These are phyloP conservation scores for Paguma larvata DNA, from an alignment of 2,797 vertebrate genomes.

Conservation along the genomic window DNA sequence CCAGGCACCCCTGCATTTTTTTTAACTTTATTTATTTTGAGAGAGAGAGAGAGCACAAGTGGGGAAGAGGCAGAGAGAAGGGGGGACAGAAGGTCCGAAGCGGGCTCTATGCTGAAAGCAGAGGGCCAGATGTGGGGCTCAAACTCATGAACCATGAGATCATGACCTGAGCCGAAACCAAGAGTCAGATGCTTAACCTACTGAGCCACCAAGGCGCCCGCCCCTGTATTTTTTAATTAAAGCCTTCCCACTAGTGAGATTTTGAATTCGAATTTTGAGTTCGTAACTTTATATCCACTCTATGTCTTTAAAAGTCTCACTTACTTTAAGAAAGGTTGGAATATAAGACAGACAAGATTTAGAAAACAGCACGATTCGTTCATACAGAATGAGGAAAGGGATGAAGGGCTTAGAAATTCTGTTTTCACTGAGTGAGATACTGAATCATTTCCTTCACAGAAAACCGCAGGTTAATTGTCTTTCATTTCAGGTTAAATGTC, in stretches of 20 bases:
- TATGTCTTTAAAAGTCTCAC: not conserved
- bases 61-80: too few relatives aligned
- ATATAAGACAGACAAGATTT: not conserved
- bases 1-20: too few relatives aligned
- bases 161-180: too few relatives aligned
- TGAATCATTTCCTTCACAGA: not conserved
- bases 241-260: not conserved
- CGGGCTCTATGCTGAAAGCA: too few relatives aligned
- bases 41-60: too few relatives aligned
- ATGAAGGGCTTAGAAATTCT: not conserved
- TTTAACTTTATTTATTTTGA: too few relatives aligned
- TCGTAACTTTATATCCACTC: conserved; percentile 29
- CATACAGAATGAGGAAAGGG: not conserved
- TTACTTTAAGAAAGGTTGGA: conserved; percentile 26
- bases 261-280: not conserved
- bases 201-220: too few relatives aligned
- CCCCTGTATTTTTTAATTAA: not conserved
- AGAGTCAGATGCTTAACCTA: too few relatives aligned
- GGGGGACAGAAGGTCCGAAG: too few relatives aligned
- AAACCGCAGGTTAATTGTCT: not conserved
- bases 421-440: not conserved
- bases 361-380: not conserved
- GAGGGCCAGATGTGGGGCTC: too few relatives aligned
- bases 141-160: too few relatives aligned
- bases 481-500: too few relatives aligned